Base-by-base conservation (phyloP, 2,113 vertebrate species). In the Petaurus breviceps region DNA sequence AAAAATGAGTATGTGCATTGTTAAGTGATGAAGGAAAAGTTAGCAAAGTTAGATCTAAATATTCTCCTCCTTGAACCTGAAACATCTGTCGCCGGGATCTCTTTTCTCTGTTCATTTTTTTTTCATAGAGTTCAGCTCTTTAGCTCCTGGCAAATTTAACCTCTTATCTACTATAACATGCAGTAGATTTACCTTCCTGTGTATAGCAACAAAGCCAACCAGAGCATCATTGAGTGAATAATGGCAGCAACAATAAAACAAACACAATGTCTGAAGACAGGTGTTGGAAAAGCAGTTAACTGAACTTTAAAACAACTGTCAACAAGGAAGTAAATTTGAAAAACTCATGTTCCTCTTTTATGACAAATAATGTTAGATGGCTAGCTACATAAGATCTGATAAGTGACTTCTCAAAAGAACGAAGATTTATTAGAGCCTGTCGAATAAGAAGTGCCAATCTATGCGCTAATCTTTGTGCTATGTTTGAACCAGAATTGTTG, bases 401-500 rank as follows among this genome's bases (percentile, higher is more conserved):
- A 91, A 92, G 37, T 31, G 0, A 19, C 68, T 24, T 49, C 6
- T 46, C 96, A 91, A 89, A 93, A 53, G 84, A 94, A 96, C 31
- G 89, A 77, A 25, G 11, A 8, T 68, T 95, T 24, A 95, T 8
- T 12, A 25, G 2, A 22, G 10, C 4, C 93, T 91, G 37, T 93
- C 47, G 51, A 51, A 8, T 54, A 68, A 93, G 49, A n/a, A 6
- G 93, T 95, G 93, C 19, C 91, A 95, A 28, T 94, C 68, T 46
- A 16, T 50, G 1, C 37, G 43, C 95, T 97, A 8, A 43, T 3
- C 95, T 90, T 55, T 92, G 28, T 92, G 10, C 54, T 51, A 55
- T 91, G 90, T 93, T 95, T 97, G 61, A 97, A 92, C n/a, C 90
- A 26, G 91, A 94, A 92, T 31, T 4, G n/a, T 91, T 95, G 10